These are phyloP conservation scores for Trichogramma pretiosum DNA, from an alignment of 1,140 invertebrate genomes.

Conservation along the genomic window DNA sequence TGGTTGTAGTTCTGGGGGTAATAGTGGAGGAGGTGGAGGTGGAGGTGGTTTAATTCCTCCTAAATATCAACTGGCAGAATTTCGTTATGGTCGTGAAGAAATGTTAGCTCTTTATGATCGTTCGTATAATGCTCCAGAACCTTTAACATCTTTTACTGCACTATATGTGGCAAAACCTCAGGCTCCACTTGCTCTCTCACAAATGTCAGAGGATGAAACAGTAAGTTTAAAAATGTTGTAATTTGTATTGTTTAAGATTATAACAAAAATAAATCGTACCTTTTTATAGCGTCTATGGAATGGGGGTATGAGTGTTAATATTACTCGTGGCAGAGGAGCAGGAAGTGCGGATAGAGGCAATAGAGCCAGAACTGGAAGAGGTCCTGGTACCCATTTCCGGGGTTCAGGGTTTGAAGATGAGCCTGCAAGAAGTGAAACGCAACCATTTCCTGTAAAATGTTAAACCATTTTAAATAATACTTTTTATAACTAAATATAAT, in stretches of 20 bases:
- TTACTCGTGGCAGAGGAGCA: conserved; percentile 48
- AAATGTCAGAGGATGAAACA: conserved; percentile 73
- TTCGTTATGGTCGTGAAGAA: conserved; percentile 77
- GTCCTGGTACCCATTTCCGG: conserved; percentile 50
- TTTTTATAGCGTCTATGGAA: conserved; percentile 38
- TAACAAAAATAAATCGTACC: not conserved
- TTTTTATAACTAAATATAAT: not conserved
- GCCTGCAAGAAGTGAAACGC: conserved; percentile 35
- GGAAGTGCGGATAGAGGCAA: conserved; percentile 50
- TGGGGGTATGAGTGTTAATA: conserved; percentile 33
- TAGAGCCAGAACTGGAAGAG: conserved; percentile 46
- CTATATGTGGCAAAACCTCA: conserved; percentile 69
- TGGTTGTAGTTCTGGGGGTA: conserved; percentile 39
- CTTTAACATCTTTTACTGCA: conserved; percentile 53
- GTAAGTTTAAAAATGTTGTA: conserved; percentile 38
- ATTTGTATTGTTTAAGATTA: not conserved
- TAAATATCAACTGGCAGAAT: conserved; percentile 60
- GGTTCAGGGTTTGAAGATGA: conserved; percentile 47
- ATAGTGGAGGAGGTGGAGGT: conserved; percentile 37
- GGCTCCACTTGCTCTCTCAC: conserved; percentile 65
- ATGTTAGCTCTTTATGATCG: conserved; percentile 76
- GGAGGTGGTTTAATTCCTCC: conserved; percentile 39
- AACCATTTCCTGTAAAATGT: conserved; percentile 34
- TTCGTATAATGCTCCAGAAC: conserved; percentile 56
- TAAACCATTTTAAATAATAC: conserved; percentile 7